Percentiles rank a stretch among this genome's conserved stretches.
These are phyloP conservation scores for Aphidius gifuensis DNA, from an alignment of 1,140 invertebrate species.

Conservation along the genomic window DNA sequence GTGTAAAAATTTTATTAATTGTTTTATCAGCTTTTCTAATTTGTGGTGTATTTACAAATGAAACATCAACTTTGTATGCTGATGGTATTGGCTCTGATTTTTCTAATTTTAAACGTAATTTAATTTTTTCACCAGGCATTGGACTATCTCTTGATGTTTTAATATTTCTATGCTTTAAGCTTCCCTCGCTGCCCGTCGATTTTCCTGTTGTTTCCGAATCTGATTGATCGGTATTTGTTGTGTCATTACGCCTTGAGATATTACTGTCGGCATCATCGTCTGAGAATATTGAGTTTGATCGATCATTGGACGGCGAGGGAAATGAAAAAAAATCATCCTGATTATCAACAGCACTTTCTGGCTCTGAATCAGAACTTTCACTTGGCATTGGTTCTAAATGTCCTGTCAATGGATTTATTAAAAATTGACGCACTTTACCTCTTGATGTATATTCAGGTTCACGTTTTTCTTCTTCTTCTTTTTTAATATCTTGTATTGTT, in stretches of 20 bases:
- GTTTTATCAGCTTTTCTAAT: constrained; percentile 55
- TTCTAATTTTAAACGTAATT: constrained; percentile 77
- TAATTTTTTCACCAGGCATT: constrained; percentile 73
- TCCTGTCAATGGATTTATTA: constrained; percentile 85
- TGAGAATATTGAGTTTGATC: constrained; percentile 63
- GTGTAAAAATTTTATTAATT: constrained; percentile 44
- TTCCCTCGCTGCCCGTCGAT: constrained; percentile 57
- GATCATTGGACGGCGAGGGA: constrained; percentile 56
- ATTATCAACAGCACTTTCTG: constrained; percentile 55
- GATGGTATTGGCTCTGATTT: constrained; percentile 74
- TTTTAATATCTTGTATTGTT: background rate
- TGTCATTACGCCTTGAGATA: constrained; percentile 54
- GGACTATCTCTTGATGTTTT: constrained; percentile 48
- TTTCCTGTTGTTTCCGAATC: constrained; percentile 63
- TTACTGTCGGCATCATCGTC: constrained; percentile 59
- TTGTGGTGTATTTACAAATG: constrained; percentile 63
- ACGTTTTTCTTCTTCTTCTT: constrained; percentile 30
- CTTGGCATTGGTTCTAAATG: constrained; percentile 77
- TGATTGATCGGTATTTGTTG: constrained; percentile 61
- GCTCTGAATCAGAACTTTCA: constrained; percentile 58
- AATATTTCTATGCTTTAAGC: constrained; percentile 51
- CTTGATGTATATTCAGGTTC: constrained; percentile 53
- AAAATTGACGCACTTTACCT: constrained; percentile 67
- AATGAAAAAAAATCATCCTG: constrained; percentile 59
- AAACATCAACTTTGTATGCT: constrained; percentile 78